Evolutionary conservation across 2,888 invertebrate species (phyloP), one percentile per base, ranked within the genome.

Genomic region (Trachelus tabidus): DNA sequence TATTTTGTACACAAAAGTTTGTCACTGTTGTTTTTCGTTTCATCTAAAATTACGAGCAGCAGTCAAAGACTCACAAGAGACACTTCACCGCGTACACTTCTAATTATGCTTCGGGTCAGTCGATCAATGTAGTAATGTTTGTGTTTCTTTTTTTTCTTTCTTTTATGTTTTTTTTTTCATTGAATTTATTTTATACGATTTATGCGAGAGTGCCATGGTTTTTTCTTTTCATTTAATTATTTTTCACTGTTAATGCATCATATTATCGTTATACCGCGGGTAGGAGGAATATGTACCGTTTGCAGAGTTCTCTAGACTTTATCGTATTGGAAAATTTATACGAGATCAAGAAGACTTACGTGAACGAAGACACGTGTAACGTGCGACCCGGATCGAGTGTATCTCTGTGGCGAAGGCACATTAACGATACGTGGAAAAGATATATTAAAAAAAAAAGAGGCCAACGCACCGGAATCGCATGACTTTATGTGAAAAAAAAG

Each of bases 201-300:
- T 73, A 73, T 79, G 75, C 75, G 56, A 56, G 56, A 30, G n/a
- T 74, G 33, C 30, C 35, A 23, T 37, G 34, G 15, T n/a, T 75
- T 69, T 76, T 73, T 73, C 73, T 71, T 76, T 76, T 77, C 35
- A 73, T 40, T 11, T 34, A 75, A 75, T 78, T 68, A 73, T n/a
- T 80, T 79, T 79, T 77, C 74, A 34, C 56, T 81, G 77, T 74
- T 68, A 69, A 68, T 73, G 79, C 79, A 73, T 75, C 79, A 77
- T 82, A 56, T 56, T 56, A 56, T 56, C 56, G 56, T 56, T 56
- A 23, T 23, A 56, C 2, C 56, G 56, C 56, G 56, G 23, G 3
- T 56, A 56, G 23, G 56, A 56, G 56, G 56, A 23, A 56, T 56
- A 56, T 23, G 56, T 56, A 56, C 2, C 23, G 56, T 23, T 56